A percentile compares a stretch with the other conserved stretches of the same genome.
Conservation (phyloP, 2,113 vertebrate genomes). For the Cygnus buccinator region DNA sequence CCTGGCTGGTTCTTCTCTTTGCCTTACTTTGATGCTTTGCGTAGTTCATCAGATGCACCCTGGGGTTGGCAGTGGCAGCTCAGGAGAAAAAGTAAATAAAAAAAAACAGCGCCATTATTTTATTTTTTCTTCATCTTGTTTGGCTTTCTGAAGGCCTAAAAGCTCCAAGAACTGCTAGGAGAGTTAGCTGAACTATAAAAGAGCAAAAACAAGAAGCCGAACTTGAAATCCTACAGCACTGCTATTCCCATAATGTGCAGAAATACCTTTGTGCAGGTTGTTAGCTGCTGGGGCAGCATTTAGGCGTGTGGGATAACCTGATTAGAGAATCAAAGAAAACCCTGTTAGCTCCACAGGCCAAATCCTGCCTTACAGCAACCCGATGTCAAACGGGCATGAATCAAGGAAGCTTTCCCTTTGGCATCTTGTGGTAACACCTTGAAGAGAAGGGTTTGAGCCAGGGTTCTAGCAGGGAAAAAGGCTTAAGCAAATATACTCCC, state of each 20-base stretch:
- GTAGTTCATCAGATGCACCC: not conserved
- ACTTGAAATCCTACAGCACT: slow-evolving; percentile 50
- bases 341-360: slow-evolving; percentile 36
- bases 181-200: slow-evolving; percentile 67
- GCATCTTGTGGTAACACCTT: slow-evolving; percentile 60
- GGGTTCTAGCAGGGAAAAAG: slow-evolving; percentile 8
- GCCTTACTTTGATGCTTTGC: not conserved
- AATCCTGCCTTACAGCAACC: slow-evolving; percentile 50
- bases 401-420: slow-evolving; percentile 46
- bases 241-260: slow-evolving; percentile 10
- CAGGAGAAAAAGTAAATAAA: not conserved
- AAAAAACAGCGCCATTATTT: not conserved
- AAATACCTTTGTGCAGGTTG: slow-evolving; percentile 55
- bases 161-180: slow-evolving; percentile 64
- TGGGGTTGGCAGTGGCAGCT: not conserved
- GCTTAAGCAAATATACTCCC: slow-evolving; percentile 60
- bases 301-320: slow-evolving; percentile 55
- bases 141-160: slow-evolving; percentile 66
- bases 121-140: not conserved
- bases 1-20: not conserved
- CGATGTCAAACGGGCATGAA: slow-evolving; percentile 59
- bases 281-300: slow-evolving; percentile 50
- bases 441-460: slow-evolving; percentile 49
- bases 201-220: slow-evolving; percentile 67
- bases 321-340: slow-evolving; percentile 61